These are phyloP conservation scores for Meandrusa payeni DNA, from an alignment of 2,888 invertebrate genomes.

Conservation along the genomic window DNA sequence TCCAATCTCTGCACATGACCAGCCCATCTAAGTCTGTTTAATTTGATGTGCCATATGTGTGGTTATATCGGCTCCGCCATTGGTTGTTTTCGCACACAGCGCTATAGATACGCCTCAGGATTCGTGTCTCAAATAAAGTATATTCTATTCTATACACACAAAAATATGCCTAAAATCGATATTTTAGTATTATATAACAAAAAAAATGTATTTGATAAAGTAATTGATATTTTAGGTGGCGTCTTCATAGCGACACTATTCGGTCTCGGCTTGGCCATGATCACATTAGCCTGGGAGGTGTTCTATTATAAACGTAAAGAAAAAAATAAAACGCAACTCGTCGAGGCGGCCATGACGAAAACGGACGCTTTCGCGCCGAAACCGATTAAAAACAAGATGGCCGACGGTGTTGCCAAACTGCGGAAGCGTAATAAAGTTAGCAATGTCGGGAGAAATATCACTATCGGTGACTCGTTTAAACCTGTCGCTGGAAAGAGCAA, in stretches of 20 bases:
- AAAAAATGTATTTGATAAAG: constrained; percentile 15
- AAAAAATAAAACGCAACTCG: constrained; percentile 49
- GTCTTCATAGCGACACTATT: constrained; percentile 95
- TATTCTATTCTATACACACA: too few species aligned
- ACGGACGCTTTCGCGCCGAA: constrained; percentile 37
- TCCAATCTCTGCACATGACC: too few species aligned
- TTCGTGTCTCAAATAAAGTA: too few species aligned
- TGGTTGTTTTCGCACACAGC: too few species aligned
- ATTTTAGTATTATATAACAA: too few species aligned
- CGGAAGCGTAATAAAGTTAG: constrained; percentile 36
- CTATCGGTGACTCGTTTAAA: constrained; percentile 70
- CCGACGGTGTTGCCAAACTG: constrained; percentile 36
- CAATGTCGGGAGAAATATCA: constrained; percentile 47
- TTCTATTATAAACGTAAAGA: constrained; percentile 85
- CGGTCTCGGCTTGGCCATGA: constrained; percentile 91
- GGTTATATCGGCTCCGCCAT: too few species aligned
- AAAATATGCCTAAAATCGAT: too few species aligned
- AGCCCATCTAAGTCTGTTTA: too few species aligned
- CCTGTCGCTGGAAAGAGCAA: constrained; percentile 50
- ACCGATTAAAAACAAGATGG: constrained; percentile 34
- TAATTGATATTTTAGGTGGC: constrained; percentile 87
- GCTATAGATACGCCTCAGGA: too few species aligned
- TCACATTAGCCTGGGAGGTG: constrained; percentile 90
- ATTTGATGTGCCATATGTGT: too few species aligned
- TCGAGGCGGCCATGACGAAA: constrained; percentile 44